Conservation (phyloP, 2,797 vertebrate species). For the Agapornis canus region DNA sequence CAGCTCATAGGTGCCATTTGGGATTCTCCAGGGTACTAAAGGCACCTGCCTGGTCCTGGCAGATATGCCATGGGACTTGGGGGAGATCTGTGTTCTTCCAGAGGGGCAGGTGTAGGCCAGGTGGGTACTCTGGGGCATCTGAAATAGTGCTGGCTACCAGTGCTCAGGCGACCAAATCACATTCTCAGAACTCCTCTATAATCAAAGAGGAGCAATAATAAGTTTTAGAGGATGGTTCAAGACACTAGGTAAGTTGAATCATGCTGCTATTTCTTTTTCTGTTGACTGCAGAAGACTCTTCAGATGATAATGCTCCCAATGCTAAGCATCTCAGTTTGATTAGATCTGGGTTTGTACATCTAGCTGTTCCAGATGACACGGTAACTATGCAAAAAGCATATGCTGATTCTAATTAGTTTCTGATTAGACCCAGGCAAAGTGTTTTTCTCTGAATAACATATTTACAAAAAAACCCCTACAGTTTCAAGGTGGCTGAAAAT, state of each 20-base stretch:
- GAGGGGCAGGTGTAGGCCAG: not conserved
- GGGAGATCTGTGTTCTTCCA: not conserved
- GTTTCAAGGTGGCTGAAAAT: conserved; percentile 42
- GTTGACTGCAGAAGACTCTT: conserved; percentile 39
- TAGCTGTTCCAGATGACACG: conserved; percentile 16
- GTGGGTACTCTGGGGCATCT: not conserved
- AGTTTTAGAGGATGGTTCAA: not conserved
- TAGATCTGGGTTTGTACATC: conserved; percentile 30
- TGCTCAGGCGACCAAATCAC: not conserved
- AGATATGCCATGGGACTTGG: not conserved
- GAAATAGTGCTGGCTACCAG: not conserved
- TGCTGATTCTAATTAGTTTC: conserved; percentile 66
- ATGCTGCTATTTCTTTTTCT: conserved; percentile 38
- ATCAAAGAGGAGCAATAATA: not conserved
- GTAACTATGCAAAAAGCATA: conserved; percentile 44
- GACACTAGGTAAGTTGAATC: not conserved
- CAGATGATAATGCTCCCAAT: conserved; percentile 4
- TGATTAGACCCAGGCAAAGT: conserved; percentile 57
- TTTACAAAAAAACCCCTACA: conserved; percentile 10
- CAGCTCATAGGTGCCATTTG: not conserved
- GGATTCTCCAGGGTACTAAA: not conserved
- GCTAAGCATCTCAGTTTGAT: conserved; percentile 46
- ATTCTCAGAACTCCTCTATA: not conserved
- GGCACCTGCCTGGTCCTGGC: not conserved
- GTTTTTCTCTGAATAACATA: conserved; percentile 40